Percentiles rank a stretch among this genome's conserved stretches.
phyloP scores from a whole-genome alignment of 2,113 vertebrate species.

The Sinocyclocheilus anshuiensis region DNA sequence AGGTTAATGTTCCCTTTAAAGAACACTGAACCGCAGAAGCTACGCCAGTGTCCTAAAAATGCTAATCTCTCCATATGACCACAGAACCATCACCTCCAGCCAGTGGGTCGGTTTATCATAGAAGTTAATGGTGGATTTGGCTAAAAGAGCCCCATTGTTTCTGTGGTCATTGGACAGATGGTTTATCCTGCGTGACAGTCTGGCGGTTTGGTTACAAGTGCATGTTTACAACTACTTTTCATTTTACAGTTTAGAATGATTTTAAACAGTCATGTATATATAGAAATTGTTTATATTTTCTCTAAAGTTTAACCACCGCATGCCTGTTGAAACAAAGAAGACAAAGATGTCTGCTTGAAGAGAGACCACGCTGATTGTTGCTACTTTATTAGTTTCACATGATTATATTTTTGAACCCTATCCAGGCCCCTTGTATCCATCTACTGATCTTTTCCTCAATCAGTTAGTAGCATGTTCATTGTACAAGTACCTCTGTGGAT shows the following conservation, averaged over 20 bases:
- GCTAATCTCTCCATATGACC: conserved; percentile 39
- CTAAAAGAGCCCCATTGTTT: conserved; percentile 29
- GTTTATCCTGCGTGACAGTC: conserved; percentile 56
- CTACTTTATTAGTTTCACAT: conserved; percentile 38
- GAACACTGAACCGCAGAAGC: conserved; percentile 56
- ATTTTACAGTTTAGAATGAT: conserved; percentile 65
- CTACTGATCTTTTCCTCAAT: conserved; percentile 50
- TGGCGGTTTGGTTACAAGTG: conserved; percentile 69
- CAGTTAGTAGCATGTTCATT: conserved; percentile 59
- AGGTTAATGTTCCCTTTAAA: conserved; percentile 72
- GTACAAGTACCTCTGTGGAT: conserved; percentile 48
- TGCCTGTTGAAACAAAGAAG: conserved; percentile 73
- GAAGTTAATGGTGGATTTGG: conserved; percentile 21
- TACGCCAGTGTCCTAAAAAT: conserved; percentile 56
- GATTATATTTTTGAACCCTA: conserved; percentile 49
- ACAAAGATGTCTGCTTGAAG: conserved; percentile 58
- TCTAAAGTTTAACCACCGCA: conserved; percentile 69
- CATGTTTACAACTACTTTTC: conserved; percentile 76
- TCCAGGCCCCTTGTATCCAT: conserved; percentile 40
- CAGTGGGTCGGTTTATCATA: conserved; percentile 3
- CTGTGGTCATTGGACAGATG: conserved; percentile 48
- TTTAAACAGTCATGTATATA: conserved; percentile 67
- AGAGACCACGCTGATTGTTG: conserved; percentile 53
- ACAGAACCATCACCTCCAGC: conserved; percentile 18
- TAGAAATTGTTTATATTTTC: conserved; percentile 74